Conservation (phyloP, 1,140 invertebrate species). For the Xylocopa sonorina region DNA sequence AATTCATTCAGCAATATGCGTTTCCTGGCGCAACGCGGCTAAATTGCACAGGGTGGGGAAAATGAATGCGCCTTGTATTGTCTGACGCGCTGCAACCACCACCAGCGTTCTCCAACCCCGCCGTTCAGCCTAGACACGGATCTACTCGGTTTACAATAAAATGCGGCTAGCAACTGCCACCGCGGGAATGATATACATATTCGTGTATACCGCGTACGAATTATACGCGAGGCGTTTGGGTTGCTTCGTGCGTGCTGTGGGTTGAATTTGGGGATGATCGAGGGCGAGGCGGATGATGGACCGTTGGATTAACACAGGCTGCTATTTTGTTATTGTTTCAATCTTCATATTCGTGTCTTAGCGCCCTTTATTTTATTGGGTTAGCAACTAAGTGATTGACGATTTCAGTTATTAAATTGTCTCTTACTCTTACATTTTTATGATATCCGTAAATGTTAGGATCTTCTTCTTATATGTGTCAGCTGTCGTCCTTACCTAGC, state of each 20-base stretch:
- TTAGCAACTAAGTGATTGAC: too few relatives aligned
- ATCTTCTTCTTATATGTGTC: not conserved
- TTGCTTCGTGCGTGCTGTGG: not conserved
- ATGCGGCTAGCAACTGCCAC: not conserved
- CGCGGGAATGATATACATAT: slow-evolving; percentile 4
- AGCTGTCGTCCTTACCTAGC: not conserved
- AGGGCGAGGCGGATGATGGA: not conserved
- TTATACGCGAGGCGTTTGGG: not conserved
- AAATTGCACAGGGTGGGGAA: slow-evolving; percentile 5
- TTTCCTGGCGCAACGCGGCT: not conserved
- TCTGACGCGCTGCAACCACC: not conserved
- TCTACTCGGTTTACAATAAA: slow-evolving; percentile 16
- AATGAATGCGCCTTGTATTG: slow-evolving; percentile 30
- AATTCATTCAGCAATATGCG: slow-evolving; percentile 33
- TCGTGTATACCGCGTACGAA: slow-evolving; percentile 1
- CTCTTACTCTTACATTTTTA: too few relatives aligned
- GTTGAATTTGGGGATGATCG: not conserved
- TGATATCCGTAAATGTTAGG: too few relatives aligned
- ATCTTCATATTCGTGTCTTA: too few relatives aligned
- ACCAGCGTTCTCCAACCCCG: not conserved
- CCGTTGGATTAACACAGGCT: too few relatives aligned
- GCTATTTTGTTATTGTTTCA: too few relatives aligned
- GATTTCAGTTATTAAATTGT: too few relatives aligned
- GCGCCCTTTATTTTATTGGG: too few relatives aligned
- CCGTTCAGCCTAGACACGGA: slow-evolving; percentile 2